Conservation (phyloP, 2,888 invertebrate genomes). For the Campoletis raptor region DNA sequence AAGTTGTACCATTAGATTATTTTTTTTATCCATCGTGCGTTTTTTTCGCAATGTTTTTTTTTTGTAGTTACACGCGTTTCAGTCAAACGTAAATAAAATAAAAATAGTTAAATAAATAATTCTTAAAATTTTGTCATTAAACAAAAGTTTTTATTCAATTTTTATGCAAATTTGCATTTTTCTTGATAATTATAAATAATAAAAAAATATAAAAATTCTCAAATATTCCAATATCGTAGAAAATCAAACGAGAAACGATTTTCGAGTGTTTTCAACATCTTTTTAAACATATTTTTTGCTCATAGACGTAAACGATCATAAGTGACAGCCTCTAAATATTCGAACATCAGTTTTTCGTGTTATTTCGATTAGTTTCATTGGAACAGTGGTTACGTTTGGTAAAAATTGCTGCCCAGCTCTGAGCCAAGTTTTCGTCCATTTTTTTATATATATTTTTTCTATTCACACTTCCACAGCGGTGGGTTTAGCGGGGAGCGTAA, state of each 20-base stretch:
- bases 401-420: not conserved
- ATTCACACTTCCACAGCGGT: not conserved
- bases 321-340: not conserved
- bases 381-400: not conserved
- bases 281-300: too few species aligned
- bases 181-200: too few species aligned
- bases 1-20: constrained; percentile 32
- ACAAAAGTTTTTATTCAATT: too few species aligned
- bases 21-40: constrained; percentile 40
- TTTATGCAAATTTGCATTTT: too few species aligned
- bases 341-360: not conserved
- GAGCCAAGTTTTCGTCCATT: not conserved
- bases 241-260: not conserved
- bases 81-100: not conserved
- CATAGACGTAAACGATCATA: not conserved
- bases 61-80: not conserved
- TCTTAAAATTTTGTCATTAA: too few species aligned
- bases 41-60: not conserved
- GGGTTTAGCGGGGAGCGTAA: not conserved
- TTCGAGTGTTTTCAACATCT: too few species aligned
- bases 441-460: not conserved
- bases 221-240: not conserved
- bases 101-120: too few species aligned
- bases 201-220: too few species aligned
- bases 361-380: not conserved